These are phyloP conservation scores for Amblyopsis hoosieri DNA, from an alignment of 2,797 vertebrate species.

Conservation along the genomic window DNA sequence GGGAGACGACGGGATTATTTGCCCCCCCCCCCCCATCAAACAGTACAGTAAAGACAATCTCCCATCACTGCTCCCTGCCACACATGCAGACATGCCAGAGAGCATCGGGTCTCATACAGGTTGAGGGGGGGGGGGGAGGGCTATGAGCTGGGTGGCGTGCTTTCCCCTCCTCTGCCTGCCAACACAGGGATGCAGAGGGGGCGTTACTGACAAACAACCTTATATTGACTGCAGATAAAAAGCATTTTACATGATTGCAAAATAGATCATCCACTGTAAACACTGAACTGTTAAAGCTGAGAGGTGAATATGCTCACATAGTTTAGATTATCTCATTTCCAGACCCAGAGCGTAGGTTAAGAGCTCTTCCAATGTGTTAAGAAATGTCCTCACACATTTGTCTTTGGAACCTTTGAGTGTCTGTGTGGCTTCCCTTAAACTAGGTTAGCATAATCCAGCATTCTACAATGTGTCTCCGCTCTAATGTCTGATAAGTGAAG, in stretches of 20 bases:
- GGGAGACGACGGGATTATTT: no score
- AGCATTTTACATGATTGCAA: constrained; percentile 53
- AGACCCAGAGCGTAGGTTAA: constrained; percentile 1
- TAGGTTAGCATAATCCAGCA: constrained; percentile 32
- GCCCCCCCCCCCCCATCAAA: not conserved
- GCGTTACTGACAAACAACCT: constrained; percentile 24
- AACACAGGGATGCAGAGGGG: constrained; percentile 26
- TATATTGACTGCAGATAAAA: constrained; percentile 65
- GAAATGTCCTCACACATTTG: constrained; percentile 1
- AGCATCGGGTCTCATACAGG: constrained; percentile 50
- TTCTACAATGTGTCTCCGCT: constrained; percentile 51
- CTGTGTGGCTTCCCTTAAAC: constrained; percentile 39
- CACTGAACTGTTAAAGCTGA: constrained; percentile 74
- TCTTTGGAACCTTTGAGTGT: constrained; percentile 36
- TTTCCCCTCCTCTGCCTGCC: constrained; percentile 26
- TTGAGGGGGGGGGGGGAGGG: constrained; percentile 26
- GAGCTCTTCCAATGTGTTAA: not conserved
- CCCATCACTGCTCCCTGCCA: constrained; percentile 52
- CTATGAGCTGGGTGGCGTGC: constrained; percentile 22
- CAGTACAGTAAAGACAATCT: constrained; percentile 49
- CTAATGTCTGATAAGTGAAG: constrained; percentile 48
- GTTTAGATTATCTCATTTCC: constrained; percentile 24
- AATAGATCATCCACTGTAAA: constrained; percentile 73
- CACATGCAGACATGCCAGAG: constrained; percentile 67
- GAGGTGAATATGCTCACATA: constrained; percentile 40